phyloP scores from a whole-genome alignment of 1,140 invertebrate species.

The Drosophila elegans region DNA sequence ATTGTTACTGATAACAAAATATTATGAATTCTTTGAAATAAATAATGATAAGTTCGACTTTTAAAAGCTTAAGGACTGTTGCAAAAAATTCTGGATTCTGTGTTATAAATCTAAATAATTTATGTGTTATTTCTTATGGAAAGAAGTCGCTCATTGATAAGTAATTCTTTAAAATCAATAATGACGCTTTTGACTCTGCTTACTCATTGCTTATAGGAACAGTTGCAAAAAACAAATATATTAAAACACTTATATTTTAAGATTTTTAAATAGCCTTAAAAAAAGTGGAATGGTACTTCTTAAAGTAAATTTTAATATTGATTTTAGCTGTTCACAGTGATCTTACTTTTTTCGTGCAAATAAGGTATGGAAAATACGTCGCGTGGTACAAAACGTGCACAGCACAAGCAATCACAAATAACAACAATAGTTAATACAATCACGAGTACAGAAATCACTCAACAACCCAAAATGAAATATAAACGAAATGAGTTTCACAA shows the following conservation, averaged over 20 bases:
- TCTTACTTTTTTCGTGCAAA: not conserved
- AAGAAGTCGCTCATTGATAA: constrained; percentile 4
- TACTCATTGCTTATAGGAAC: too few relatives aligned
- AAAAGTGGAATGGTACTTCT: too few relatives aligned
- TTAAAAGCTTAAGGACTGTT: too few relatives aligned
- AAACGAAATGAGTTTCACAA: constrained; percentile 43
- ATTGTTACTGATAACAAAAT: not conserved
- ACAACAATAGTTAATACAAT: constrained; percentile 19
- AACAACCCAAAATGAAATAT: constrained; percentile 19
- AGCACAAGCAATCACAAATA: constrained; percentile 27
- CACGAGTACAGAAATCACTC: constrained; percentile 16
- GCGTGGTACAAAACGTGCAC: constrained; percentile 53
- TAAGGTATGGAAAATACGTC: constrained; percentile 15
- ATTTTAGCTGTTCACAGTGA: not conserved
- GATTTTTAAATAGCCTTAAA: too few relatives aligned
- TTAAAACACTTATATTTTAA: too few relatives aligned
- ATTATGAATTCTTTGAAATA: not conserved
- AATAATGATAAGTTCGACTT: too few relatives aligned
- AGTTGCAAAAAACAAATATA: too few relatives aligned
- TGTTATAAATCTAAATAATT: too few relatives aligned
- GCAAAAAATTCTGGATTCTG: too few relatives aligned
- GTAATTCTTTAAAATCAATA: not conserved
- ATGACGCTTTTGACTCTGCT: too few relatives aligned
- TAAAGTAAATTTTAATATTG: not conserved
- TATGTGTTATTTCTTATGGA: too few relatives aligned